A percentile compares a stretch with the other conserved stretches of the same genome.
Evolutionary conservation across 2,888 invertebrate genomes (phyloP).

Genomic region (Miltochrista miniata): DNA sequence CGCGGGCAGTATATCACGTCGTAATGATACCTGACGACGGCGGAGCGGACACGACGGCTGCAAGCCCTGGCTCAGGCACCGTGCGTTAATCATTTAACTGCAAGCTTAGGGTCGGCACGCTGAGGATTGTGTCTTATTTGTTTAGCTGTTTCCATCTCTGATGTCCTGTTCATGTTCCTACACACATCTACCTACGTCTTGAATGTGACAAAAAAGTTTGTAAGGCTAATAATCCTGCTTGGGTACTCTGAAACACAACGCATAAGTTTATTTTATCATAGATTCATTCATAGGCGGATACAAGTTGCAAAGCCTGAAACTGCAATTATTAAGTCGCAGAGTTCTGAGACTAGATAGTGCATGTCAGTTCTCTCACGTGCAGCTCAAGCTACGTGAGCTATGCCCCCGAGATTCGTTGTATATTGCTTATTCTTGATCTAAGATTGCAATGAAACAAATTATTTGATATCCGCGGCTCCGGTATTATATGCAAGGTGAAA

Average conservation of each 20-base stretch:
- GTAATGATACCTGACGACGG: slow-evolving; percentile 22
- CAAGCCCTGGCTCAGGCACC: slow-evolving; percentile 21
- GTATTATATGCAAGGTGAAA: too few species aligned
- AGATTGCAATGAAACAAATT: background rate
- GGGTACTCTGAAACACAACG: too few species aligned
- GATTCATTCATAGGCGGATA: too few species aligned
- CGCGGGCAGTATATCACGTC: slow-evolving; percentile 21
- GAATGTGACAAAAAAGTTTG: background rate
- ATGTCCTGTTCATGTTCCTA: too few species aligned
- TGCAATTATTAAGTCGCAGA: slow-evolving; percentile 1
- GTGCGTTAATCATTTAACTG: slow-evolving; percentile 25
- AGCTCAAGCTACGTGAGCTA: background rate
- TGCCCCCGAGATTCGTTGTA: background rate
- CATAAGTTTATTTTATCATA: too few species aligned
- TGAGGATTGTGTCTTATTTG: too few species aligned
- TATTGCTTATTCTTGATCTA: too few species aligned
- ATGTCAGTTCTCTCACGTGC: background rate
- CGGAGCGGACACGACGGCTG: background rate
- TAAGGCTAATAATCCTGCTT: too few species aligned
- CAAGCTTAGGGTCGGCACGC: slow-evolving; percentile 13
- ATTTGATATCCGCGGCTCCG: background rate
- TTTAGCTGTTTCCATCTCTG: too few species aligned
- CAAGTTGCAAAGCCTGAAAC: background rate
- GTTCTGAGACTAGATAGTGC: background rate
- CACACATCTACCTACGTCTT: too few species aligned